phyloP scores from a whole-genome alignment of 2,888 invertebrate genomes.

The Limnephilus marmoratus region DNA sequence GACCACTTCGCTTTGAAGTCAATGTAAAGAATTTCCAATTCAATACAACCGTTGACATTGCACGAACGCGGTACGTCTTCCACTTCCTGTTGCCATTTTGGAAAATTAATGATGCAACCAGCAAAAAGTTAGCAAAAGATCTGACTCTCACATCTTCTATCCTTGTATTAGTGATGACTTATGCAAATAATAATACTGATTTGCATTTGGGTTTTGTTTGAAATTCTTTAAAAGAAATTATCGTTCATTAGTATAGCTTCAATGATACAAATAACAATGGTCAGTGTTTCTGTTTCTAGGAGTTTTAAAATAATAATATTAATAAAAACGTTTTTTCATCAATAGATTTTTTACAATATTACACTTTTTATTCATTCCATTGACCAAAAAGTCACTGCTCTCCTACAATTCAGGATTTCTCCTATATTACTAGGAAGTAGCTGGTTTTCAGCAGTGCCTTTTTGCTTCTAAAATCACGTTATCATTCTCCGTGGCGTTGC shows the following conservation, averaged over 20 bases:
- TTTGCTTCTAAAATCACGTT: too few species aligned
- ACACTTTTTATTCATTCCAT: too few species aligned
- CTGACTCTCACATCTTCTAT: not conserved
- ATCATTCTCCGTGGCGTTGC: too few species aligned
- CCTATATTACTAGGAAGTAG: too few species aligned
- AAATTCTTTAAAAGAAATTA: not conserved
- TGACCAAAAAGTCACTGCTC: too few species aligned
- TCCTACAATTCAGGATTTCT: too few species aligned
- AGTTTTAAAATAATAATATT: too few species aligned
- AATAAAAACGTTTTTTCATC: too few species aligned
- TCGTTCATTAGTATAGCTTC: not conserved
- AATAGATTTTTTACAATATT: too few species aligned
- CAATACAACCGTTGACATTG: constrained; percentile 19
- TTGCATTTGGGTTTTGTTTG: not conserved
- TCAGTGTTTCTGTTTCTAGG: too few species aligned
- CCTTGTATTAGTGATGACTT: not conserved
- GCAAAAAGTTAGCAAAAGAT: not conserved
- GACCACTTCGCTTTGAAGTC: not conserved
- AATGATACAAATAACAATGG: not conserved
- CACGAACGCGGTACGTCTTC: not conserved
- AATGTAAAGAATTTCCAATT: constrained; percentile 32
- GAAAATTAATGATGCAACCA: constrained; percentile 2
- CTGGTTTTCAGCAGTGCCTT: too few species aligned
- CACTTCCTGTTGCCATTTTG: constrained; percentile 24
- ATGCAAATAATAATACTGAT: not conserved